phyloP scores from a whole-genome alignment of 2,797 vertebrate genomes.

The Borostomias antarcticus region DNA sequence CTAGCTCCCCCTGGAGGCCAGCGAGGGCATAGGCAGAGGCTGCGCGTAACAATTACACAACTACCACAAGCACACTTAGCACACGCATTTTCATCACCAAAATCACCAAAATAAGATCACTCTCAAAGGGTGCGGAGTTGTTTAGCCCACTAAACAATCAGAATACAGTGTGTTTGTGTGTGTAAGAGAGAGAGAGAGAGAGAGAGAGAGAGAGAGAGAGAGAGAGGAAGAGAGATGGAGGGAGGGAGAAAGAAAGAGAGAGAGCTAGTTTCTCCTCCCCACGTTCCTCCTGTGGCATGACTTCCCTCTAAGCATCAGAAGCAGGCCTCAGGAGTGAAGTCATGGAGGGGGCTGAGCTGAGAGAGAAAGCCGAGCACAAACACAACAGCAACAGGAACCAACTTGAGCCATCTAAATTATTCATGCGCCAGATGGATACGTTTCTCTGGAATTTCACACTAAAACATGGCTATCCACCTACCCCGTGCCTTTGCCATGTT shows the following conservation, averaged over 20 bases:
- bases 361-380: constrained; percentile 82
- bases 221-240: constrained; percentile 45
- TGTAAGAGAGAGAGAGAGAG: no score
- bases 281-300: constrained; percentile 69
- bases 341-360: constrained; percentile 57
- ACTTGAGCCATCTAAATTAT: constrained; percentile 99
- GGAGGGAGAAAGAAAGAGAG: constrained; percentile 23
- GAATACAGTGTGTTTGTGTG: constrained; percentile 7
- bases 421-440: constrained; percentile 98
- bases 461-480: constrained; percentile 71
- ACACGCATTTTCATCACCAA: constrained; percentile 45
- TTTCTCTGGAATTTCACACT: constrained; percentile 89
- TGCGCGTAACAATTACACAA: no score
- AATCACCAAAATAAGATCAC: constrained; percentile 28
- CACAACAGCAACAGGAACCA: constrained; percentile 97
- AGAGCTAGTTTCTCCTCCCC: constrained; percentile 26
- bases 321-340: constrained; percentile 79
- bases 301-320: constrained; percentile 83
- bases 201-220: constrained; percentile 19
- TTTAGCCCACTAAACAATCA: constrained; percentile 20
- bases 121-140: constrained; percentile 38
- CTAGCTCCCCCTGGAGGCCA: neutral
- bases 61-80: constrained; percentile 40
- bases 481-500: constrained; percentile 36
- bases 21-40: no score